Percentiles rank a stretch among this genome's conserved stretches.
phyloP scores from a whole-genome alignment of 1,140 invertebrate genomes.

The Ostrea denselamellosa region DNA sequence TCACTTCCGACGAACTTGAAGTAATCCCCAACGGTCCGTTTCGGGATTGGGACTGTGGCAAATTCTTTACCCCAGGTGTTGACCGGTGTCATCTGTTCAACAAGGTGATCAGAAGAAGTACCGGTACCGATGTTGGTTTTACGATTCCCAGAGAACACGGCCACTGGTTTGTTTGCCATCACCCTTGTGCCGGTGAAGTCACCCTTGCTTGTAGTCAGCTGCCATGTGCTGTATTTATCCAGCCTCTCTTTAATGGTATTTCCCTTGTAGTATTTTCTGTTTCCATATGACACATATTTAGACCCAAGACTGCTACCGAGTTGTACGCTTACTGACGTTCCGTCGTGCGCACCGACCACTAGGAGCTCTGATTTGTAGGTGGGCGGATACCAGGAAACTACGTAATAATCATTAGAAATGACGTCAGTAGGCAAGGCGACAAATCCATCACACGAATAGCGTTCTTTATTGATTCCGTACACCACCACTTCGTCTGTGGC shows the following conservation, averaged over 20 bases:
- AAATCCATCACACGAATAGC: constrained; percentile 42
- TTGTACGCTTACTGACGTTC: constrained; percentile 51
- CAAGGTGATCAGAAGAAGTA: constrained; percentile 63
- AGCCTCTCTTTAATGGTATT: constrained; percentile 52
- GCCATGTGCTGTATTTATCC: constrained; percentile 56
- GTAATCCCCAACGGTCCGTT: constrained; percentile 62
- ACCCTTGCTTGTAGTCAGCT: constrained; percentile 43
- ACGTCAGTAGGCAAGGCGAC: constrained; percentile 50
- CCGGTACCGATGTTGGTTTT: constrained; percentile 54
- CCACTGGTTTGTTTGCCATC: constrained; percentile 56
- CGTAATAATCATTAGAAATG: constrained; percentile 31
- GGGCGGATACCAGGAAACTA: constrained; percentile 50
- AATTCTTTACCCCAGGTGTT: constrained; percentile 67
- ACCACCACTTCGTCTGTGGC: constrained; percentile 30
- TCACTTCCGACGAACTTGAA: constrained; percentile 62
- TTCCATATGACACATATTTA: constrained; percentile 42
- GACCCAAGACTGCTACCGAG: constrained; percentile 29
- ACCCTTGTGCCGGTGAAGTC: constrained; percentile 68
- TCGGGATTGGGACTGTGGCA: constrained; percentile 59
- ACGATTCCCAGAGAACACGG: constrained; percentile 63
- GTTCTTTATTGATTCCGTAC: constrained; percentile 45
- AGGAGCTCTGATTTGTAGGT: constrained; percentile 45
- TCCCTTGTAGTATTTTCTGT: constrained; percentile 53
- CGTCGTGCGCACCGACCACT: constrained; percentile 52
- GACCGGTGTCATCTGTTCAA: constrained; percentile 66